Evolutionary conservation across 2,113 vertebrate genomes (phyloP), one percentile per base, ranked within the genome.

Genomic region (Takifugu flavidus): DNA sequence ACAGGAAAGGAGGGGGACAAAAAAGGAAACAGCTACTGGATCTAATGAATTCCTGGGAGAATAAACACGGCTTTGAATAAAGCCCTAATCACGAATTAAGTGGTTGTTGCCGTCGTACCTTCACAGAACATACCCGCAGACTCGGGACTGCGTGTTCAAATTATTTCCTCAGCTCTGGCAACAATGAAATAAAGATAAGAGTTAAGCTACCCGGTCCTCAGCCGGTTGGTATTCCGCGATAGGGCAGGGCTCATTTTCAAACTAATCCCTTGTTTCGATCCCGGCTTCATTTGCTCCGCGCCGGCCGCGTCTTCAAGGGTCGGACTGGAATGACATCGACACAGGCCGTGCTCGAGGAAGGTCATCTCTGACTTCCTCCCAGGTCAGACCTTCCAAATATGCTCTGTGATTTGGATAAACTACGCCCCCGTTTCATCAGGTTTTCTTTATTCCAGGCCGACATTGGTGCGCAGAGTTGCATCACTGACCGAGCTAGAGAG

Each of bases 11-110:
- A 13, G 26, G 12, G 26, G 78, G 20, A 20, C 20, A 79, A 85
- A 86, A 79, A 86, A 89, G 70, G 86, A 89, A 88, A 87, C 82
- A 83, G 87, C 90, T 85, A 87, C 87, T 88, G 85, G 77, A 88
- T 91, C 89, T 92, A 92, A 92, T 92, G 90, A 92, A 91, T 91
- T 90, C 91, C 90, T 85, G 62, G 74, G 91, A 89, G 91, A 89
- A 91, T 91, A 91, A 91, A 90, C 89, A 89, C 77, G 84, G 80
- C 84, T 89, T 84, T 87, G 88, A 91, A 92, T 90, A 89, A 90
- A 91, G 86, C 85, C 87, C 87, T 90, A 89, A 91, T 91, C 89
- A 89, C 87, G 83, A 91, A 91, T 90, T 91, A 92, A 92, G 88
- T 89, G 87, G 84, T 89, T 89, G 85, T 89, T 89, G 85, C 87